A percentile compares a stretch with the other conserved stretches of the same genome.
Evolutionary conservation across 2,888 invertebrate species (phyloP).

Genomic region (Molorchus minor): DNA sequence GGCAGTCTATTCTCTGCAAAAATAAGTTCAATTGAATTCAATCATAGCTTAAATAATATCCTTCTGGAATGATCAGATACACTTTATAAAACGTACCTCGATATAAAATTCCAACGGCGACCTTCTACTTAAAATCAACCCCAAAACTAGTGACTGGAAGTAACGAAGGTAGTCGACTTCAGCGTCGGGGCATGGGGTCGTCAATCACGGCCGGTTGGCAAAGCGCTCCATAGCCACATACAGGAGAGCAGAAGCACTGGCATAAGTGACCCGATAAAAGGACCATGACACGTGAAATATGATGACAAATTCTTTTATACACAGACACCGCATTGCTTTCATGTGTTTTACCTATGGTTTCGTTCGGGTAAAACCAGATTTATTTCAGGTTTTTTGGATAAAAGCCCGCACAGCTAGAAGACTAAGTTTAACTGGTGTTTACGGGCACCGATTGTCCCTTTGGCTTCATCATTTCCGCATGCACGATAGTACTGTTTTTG

Average conservation of each 20-base stretch:
- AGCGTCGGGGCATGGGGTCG: conserved; percentile 41
- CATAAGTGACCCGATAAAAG: conserved; percentile 48
- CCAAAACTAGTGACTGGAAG: conserved; percentile 32
- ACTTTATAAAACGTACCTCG: no score
- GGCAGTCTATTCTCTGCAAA: no score
- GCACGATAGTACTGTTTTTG: no score
- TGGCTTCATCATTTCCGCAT: no score
- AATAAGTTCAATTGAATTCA: no score
- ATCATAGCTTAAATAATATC: no score
- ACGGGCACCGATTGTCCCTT: no score
- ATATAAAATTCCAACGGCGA: conserved; percentile 5
- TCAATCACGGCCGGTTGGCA: conserved; percentile 46
- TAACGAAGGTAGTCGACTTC: conserved; percentile 40
- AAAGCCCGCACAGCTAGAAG: background rate
- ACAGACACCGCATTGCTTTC: conserved; percentile 31
- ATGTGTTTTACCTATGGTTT: conserved; percentile 30
- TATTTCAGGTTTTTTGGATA: conserved; percentile 9
- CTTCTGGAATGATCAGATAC: no score
- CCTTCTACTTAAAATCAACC: conserved; percentile 13
- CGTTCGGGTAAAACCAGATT: conserved; percentile 12
- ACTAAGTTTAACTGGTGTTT: no score
- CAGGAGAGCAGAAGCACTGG: conserved; percentile 35
- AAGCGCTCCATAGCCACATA: conserved; percentile 40
- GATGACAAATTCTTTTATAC: conserved; percentile 49
- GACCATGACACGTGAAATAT: conserved; percentile 50